These are phyloP conservation scores for Osmerus eperlanus DNA, from an alignment of 2,113 vertebrate genomes.

Conservation along the genomic window DNA sequence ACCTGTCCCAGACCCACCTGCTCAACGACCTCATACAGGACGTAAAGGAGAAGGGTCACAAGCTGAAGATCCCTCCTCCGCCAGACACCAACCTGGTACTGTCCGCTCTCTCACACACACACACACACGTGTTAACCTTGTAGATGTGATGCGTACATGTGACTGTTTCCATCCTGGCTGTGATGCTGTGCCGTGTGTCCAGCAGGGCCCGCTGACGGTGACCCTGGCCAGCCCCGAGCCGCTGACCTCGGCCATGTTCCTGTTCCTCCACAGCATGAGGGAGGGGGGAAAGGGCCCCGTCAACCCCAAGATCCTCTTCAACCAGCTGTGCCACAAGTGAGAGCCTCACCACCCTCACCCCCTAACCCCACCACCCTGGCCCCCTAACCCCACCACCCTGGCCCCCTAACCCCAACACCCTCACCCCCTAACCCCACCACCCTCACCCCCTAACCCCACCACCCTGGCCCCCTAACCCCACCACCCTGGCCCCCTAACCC, in stretches of 20 bases:
- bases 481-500: neutral
- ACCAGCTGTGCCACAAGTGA: slow-evolving; percentile 97
- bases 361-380: neutral
- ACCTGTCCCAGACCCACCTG: slow-evolving; percentile 91
- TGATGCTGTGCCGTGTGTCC: slow-evolving; percentile 7
- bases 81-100: slow-evolving; percentile 82
- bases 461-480: neutral
- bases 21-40: slow-evolving; percentile 90
- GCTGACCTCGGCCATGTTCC: slow-evolving; percentile 92
- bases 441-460: neutral
- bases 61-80: slow-evolving; percentile 84
- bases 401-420: neutral
- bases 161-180: neutral
- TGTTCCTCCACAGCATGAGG: slow-evolving; percentile 94
- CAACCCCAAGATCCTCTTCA: slow-evolving; percentile 93
- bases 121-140: neutral
- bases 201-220: slow-evolving; percentile 82
- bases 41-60: slow-evolving; percentile 90
- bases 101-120: neutral
- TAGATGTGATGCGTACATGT: neutral
- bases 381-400: neutral
- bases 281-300: slow-evolving; percentile 87
- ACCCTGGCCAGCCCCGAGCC: slow-evolving; percentile 86
- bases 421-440: neutral
- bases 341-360: slow-evolving; percentile 32